Percentiles rank a stretch among this genome's conserved stretches.
Conservation (phyloP, 2,797 vertebrate species). For the Manis crassicaudata region DNA sequence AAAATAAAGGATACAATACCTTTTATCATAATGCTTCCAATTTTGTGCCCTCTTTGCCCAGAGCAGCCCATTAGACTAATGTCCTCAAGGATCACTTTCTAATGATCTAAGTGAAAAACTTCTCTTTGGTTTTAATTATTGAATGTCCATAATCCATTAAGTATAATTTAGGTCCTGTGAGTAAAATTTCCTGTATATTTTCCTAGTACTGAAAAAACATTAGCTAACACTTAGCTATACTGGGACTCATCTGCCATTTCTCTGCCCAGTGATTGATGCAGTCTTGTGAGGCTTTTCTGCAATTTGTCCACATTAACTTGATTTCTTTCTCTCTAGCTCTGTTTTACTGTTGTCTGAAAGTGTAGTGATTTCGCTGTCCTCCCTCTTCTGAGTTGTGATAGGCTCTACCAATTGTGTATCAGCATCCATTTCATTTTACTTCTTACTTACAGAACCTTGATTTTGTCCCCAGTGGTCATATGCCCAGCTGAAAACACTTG, state of each 20-base stretch:
- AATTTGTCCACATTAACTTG: background rate
- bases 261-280: background rate
- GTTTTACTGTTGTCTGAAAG: constrained; percentile 35
- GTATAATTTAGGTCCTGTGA: constrained; percentile 25
- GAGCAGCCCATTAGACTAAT: background rate
- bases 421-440: background rate
- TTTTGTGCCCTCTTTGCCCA: background rate
- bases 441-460: background rate
- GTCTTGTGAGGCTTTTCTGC: background rate
- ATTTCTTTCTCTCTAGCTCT: constrained; percentile 21
- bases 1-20: background rate
- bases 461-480: background rate
- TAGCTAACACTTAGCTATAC: background rate
- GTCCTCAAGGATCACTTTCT: constrained; percentile 30
- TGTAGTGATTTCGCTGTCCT: background rate
- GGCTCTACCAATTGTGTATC: background rate
- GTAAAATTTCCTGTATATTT: background rate
- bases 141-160: background rate
- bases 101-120: constrained; percentile 28
- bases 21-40: background rate
- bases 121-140: background rate
- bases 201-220: background rate
- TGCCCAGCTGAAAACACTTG: background rate
- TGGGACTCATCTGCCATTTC: background rate
- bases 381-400: background rate